Conservation (phyloP, 1,140 invertebrate genomes). For the Apocrypta bakeri region DNA sequence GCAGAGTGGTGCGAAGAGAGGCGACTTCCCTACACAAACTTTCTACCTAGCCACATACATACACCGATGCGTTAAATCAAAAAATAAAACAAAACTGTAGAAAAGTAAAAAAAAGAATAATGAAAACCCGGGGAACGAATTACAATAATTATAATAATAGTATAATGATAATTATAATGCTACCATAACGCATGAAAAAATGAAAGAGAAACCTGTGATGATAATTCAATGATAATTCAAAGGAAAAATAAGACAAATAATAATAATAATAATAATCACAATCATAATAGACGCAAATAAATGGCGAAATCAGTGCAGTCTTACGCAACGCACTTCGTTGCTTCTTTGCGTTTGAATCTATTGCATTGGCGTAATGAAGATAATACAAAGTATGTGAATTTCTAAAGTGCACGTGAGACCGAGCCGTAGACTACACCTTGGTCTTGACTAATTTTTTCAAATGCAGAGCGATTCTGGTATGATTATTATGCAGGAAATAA, state of each 20-base stretch:
- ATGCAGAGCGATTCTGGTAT: too few species aligned
- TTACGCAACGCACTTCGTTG: conserved; percentile 12
- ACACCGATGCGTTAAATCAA: conserved; percentile 72
- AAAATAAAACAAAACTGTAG: conserved; percentile 53
- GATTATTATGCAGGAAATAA: too few species aligned
- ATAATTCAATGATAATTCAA: too few species aligned
- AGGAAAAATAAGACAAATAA: too few species aligned
- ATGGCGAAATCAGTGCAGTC: background rate
- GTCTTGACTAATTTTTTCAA: too few species aligned
- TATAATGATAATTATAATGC: background rate
- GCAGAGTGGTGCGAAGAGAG: conserved; percentile 72
- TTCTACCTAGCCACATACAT: conserved; percentile 74
- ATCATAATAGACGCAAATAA: too few species aligned
- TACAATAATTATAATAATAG: background rate
- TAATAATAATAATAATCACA: too few species aligned
- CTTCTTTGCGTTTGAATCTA: background rate
- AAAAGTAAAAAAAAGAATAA: background rate
- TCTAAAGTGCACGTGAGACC: too few species aligned
- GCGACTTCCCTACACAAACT: conserved; percentile 74
- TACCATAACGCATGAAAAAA: background rate
- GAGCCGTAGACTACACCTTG: too few species aligned
- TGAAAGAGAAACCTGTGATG: too few species aligned
- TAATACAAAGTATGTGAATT: too few species aligned
- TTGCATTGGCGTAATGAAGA: too few species aligned
- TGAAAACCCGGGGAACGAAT: background rate